These are phyloP conservation scores for Drosophila sp. DNA, from an alignment of 1,140 invertebrate species.

Conservation along the genomic window DNA sequence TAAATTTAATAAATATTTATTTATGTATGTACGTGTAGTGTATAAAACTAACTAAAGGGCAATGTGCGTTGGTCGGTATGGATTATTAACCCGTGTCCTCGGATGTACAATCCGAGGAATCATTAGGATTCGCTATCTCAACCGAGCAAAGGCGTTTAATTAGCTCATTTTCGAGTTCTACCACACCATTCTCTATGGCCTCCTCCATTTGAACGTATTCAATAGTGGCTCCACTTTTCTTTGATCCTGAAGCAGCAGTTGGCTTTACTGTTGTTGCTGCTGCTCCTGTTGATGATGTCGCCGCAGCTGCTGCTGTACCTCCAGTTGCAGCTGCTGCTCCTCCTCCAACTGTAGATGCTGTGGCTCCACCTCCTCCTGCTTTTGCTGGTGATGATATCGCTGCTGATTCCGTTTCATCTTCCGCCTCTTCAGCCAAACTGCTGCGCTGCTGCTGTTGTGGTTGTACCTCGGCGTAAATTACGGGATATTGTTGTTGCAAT, in stretches of 20 bases:
- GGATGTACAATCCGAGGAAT: slow-evolving; percentile 81
- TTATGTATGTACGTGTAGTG: slow-evolving; percentile 22
- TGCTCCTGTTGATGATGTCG: neutral
- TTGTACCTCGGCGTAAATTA: slow-evolving; percentile 89
- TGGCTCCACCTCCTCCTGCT: slow-evolving; percentile 18
- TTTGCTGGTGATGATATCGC: slow-evolving; percentile 10
- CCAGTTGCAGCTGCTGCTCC: slow-evolving; percentile 30
- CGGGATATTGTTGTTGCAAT: slow-evolving; percentile 92
- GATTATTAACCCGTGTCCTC: slow-evolving; percentile 71
- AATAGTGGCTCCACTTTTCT: slow-evolving; percentile 66
- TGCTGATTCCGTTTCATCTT: slow-evolving; percentile 84
- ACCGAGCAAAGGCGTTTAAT: slow-evolving; percentile 79
- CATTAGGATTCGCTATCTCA: slow-evolving; percentile 79
- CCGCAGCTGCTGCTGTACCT: neutral
- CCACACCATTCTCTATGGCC: slow-evolving; percentile 73
- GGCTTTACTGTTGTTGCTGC: neutral
- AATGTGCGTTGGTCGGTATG: neutral
- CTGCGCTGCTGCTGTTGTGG: slow-evolving; percentile 83
- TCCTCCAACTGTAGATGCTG: neutral
- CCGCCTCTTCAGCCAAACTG: slow-evolving; percentile 86
- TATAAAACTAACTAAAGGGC: neutral
- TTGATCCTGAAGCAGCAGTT: slow-evolving; percentile 16
- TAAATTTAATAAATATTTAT: slow-evolving; percentile 38
- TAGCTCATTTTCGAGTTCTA: slow-evolving; percentile 78
- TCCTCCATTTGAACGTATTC: slow-evolving; percentile 83